phyloP scores from a whole-genome alignment of 2,888 invertebrate species.

The Ochropacha duplaris region DNA sequence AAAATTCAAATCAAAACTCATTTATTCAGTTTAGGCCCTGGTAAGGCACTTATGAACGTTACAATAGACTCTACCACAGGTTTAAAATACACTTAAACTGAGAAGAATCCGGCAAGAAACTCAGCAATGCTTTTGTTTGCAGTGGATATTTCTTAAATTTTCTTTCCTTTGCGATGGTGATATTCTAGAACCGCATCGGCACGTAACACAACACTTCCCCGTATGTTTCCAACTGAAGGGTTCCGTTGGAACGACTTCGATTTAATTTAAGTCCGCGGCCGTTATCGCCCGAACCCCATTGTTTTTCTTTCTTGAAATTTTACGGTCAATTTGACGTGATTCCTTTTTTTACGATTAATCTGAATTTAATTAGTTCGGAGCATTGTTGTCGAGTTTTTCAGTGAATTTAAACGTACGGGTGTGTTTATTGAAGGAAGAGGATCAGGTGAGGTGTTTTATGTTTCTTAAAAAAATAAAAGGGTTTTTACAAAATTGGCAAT shows the following conservation, averaged over 20 bases:
- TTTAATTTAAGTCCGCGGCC: conserved; percentile 79
- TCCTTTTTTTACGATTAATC: conserved; percentile 77
- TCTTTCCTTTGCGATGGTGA: too few relatives aligned
- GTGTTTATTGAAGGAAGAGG: conserved; percentile 22
- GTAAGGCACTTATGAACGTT: too few relatives aligned
- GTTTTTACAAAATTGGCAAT: too few relatives aligned
- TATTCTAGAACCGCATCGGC: too few relatives aligned
- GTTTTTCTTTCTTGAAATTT: conserved; percentile 81
- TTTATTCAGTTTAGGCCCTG: too few relatives aligned
- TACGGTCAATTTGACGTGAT: conserved; percentile 82
- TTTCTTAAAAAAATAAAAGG: background rate
- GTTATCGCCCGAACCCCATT: conserved; percentile 78
- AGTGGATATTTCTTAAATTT: too few relatives aligned
- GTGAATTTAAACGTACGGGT: conserved; percentile 17
- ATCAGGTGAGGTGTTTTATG: conserved; percentile 12
- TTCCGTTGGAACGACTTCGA: conserved; percentile 74
- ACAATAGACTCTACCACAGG: too few relatives aligned
- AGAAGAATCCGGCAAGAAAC: too few relatives aligned
- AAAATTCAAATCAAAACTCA: too few relatives aligned
- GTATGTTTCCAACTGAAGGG: conserved; percentile 68
- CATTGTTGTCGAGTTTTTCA: conserved; percentile 46
- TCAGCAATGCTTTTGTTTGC: too few relatives aligned
- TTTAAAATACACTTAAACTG: too few relatives aligned
- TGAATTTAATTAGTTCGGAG: conserved; percentile 77
- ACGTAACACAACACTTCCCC: conserved; percentile 15